These are phyloP conservation scores for Ectobius pallidus DNA, from an alignment of 2,888 invertebrate species.

Conservation along the genomic window DNA sequence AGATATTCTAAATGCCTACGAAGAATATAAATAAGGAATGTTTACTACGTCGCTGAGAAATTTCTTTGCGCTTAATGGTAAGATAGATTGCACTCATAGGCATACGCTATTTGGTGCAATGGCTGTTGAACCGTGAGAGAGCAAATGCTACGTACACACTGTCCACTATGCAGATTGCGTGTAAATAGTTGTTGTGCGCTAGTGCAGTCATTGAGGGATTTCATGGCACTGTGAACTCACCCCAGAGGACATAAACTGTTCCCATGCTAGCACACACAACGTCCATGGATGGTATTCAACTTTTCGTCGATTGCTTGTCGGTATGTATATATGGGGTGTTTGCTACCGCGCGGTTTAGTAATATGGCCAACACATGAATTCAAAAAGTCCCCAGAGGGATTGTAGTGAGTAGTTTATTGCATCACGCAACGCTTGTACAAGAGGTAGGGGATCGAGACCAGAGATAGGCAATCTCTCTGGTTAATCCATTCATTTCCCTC, in stretches of 20 bases:
- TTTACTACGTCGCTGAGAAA: no score
- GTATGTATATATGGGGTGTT: background rate
- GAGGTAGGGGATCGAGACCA: background rate
- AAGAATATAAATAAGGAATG: no score
- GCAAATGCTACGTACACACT: no score
- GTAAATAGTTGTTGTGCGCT: background rate
- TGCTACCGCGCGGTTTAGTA: background rate
- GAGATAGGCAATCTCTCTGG: background rate
- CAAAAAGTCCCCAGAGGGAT: background rate
- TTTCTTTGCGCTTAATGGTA: no score
- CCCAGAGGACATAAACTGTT: no score
- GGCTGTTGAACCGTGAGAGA: no score
- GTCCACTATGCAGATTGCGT: background rate
- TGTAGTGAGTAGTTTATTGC: background rate
- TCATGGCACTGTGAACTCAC: background rate
- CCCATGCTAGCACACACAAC: no score
- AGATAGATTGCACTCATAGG: no score
- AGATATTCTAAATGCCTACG: no score
- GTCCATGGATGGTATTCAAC: background rate
- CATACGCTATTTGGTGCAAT: no score
- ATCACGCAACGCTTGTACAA: background rate
- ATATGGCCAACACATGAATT: background rate
- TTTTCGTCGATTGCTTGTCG: background rate
- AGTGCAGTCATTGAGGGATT: background rate
- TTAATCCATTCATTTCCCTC: background rate